phyloP scores from a whole-genome alignment of 2,888 invertebrate species.

The Lapara coniferarum region DNA sequence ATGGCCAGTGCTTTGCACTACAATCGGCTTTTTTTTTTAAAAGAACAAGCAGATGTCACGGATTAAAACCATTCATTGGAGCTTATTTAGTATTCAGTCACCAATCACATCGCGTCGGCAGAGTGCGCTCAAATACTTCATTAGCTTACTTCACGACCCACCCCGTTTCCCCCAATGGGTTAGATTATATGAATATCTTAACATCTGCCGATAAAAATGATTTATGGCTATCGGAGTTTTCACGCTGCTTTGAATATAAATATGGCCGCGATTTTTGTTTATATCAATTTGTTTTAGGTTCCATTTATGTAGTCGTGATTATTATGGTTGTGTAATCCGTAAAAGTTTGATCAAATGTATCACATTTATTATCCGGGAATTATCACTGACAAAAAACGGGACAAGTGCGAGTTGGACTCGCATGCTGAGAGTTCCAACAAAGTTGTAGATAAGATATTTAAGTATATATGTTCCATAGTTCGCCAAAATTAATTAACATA shows the following conservation, averaged over 20 bases:
- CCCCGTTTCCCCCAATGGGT: neutral
- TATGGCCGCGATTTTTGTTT: neutral
- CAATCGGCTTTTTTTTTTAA: too few relatives aligned
- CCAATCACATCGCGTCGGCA: conserved; percentile 26
- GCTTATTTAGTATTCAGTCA: conserved; percentile 30
- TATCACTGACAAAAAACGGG: too few relatives aligned
- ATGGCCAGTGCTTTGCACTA: too few relatives aligned
- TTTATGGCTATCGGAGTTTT: conserved; percentile 12
- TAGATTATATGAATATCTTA: conserved; percentile 20
- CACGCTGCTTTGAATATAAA: conserved; percentile 8
- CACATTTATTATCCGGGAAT: too few relatives aligned
- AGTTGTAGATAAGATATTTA: too few relatives aligned
- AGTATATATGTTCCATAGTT: too few relatives aligned
- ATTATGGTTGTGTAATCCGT: too few relatives aligned
- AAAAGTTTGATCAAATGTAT: too few relatives aligned
- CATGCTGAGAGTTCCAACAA: too few relatives aligned
- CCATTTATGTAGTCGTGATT: too few relatives aligned
- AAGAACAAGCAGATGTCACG: conserved; percentile 7
- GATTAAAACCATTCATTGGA: conserved; percentile 7
- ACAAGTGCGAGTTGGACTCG: too few relatives aligned
- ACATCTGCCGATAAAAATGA: conserved; percentile 22
- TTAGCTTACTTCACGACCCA: conserved; percentile 26
- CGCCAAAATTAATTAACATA: too few relatives aligned
- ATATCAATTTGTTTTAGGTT: neutral
- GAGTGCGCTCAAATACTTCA: conserved; percentile 30